Percentiles rank a stretch among this genome's conserved stretches.
These are phyloP conservation scores for Strongylocentrotus purpuratus DNA, from an alignment of 35 echinoderm and acorn worm species.

Conservation along the genomic window DNA sequence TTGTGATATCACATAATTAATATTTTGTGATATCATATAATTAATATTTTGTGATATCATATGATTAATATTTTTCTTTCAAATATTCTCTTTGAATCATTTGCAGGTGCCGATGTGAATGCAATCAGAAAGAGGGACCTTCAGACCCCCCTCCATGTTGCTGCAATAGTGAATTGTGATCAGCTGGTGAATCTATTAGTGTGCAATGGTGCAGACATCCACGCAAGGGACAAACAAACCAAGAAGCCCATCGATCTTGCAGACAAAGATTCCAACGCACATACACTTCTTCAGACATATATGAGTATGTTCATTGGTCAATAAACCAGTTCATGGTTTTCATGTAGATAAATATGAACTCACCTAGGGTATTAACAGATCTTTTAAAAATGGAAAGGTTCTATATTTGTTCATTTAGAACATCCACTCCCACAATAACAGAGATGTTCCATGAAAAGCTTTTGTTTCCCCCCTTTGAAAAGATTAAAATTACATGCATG, in stretches of 20 bases:
- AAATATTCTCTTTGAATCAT: neutral
- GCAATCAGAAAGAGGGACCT: slow-evolving; percentile 24
- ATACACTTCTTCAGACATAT: neutral
- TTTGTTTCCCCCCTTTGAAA: no score
- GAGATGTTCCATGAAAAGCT: no score
- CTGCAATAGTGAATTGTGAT: slow-evolving; percentile 15
- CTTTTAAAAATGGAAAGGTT: no score
- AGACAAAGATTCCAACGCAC: neutral
- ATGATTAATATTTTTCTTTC: no score
- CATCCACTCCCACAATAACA: no score
- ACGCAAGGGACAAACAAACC: slow-evolving; percentile 26
- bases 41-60: no score
- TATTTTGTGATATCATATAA: no score
- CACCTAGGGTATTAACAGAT: no score
- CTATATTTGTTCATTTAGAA: no score
- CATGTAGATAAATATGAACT: no score
- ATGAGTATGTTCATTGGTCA: slow-evolving; percentile 8
- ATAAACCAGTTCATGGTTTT: neutral
- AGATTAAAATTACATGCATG: no score
- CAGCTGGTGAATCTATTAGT: slow-evolving; percentile 14
- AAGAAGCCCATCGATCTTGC: slow-evolving; percentile 35
- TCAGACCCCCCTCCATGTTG: slow-evolving; percentile 40
- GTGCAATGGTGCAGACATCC: slow-evolving; percentile 19
- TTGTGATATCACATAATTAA: no score
- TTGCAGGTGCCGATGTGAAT: slow-evolving; percentile 17